Conservation (phyloP, 2,888 invertebrate genomes). For the Nebria salina region DNA sequence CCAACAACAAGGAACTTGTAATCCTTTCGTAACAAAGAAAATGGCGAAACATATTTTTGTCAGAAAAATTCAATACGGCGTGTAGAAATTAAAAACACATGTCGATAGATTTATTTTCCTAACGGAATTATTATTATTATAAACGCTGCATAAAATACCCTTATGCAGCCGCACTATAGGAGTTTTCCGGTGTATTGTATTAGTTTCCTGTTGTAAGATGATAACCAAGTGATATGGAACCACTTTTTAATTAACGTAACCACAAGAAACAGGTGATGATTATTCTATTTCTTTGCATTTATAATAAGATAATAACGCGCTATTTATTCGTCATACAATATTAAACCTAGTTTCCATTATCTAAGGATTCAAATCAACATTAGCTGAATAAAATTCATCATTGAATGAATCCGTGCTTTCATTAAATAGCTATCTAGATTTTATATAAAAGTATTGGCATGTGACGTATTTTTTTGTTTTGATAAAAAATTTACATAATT, state of each 20-base stretch:
- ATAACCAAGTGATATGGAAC: background rate
- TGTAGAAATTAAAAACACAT: background rate
- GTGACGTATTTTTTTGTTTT: too few relatives aligned
- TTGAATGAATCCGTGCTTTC: too few relatives aligned
- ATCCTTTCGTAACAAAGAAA: background rate
- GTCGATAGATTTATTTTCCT: background rate
- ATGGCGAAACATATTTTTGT: background rate
- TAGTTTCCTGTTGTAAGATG: background rate
- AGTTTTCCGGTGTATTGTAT: background rate
- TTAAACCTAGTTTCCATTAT: too few relatives aligned
- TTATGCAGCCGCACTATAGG: background rate
- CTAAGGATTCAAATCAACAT: too few relatives aligned
- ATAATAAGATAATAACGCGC: too few relatives aligned
- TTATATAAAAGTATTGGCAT: too few relatives aligned
- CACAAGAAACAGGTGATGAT: too few relatives aligned
- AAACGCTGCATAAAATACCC: background rate
- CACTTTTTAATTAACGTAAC: background rate
- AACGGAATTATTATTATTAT: background rate
- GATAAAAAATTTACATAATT: too few relatives aligned
- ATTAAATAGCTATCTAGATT: too few relatives aligned
- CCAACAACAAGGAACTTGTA: conserved; percentile 13
- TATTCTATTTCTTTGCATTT: too few relatives aligned
- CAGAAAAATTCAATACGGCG: background rate
- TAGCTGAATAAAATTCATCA: too few relatives aligned
- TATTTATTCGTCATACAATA: too few relatives aligned